These are phyloP conservation scores for Keiferia lycopersicella DNA, from an alignment of 2,888 invertebrate genomes.

Conservation along the genomic window DNA sequence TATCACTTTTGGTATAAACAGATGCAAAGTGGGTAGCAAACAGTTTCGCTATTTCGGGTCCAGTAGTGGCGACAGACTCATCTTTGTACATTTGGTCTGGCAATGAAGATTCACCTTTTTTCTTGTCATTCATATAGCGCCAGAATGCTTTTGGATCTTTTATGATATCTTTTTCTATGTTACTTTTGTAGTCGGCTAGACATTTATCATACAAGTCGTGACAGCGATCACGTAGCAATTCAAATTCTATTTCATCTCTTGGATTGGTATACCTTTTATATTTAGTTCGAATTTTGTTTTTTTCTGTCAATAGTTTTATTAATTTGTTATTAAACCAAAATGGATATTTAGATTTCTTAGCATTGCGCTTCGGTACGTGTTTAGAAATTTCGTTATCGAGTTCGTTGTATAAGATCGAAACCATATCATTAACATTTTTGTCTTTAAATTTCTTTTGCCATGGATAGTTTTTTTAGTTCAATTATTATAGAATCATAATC, in stretches of 20 bases:
- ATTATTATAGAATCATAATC: not conserved
- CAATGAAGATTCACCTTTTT: not conserved
- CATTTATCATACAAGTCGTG: not conserved
- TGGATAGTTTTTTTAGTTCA: not conserved
- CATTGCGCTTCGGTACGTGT: not conserved
- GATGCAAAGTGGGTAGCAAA: conserved; percentile 12
- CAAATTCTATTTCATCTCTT: not conserved
- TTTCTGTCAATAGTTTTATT: not conserved
- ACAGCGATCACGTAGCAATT: not conserved
- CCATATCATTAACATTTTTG: conserved; percentile 1
- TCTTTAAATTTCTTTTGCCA: not conserved
- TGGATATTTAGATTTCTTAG: not conserved
- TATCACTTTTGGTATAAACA: not conserved
- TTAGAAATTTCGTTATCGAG: not conserved
- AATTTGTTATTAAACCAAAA: not conserved
- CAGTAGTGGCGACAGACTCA: not conserved
- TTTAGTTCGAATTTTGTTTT: not conserved
- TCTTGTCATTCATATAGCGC: conserved; percentile 5
- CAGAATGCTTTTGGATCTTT: conserved; percentile 1
- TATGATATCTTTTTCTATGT: not conserved
- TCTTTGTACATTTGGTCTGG: conserved; percentile 3
- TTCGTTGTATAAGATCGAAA: not conserved
- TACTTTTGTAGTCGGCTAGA: not conserved
- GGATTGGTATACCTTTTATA: not conserved
- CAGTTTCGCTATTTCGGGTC: not conserved